Conservation (phyloP, 2,113 vertebrate species). For the Neofelis nebulosa region DNA sequence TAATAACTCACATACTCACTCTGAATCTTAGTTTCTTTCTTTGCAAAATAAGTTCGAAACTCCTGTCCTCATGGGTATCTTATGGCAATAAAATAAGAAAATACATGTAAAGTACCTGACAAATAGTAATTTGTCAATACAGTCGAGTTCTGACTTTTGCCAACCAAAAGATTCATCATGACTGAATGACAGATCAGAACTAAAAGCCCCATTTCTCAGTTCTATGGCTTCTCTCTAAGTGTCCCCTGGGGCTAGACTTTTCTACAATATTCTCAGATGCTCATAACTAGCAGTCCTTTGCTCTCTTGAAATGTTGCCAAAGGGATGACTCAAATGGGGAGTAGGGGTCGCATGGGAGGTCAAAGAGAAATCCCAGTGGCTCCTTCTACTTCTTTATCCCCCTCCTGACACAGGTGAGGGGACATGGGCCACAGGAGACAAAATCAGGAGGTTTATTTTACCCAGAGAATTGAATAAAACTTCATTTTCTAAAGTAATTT, state of each 20-base stretch:
- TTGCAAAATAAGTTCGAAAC: not conserved
- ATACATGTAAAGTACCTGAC: not conserved
- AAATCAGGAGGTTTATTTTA: not conserved
- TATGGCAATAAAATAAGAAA: not conserved
- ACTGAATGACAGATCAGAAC: not conserved
- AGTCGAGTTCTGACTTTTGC: not conserved
- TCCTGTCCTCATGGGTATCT: not conserved
- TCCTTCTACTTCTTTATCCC: not conserved
- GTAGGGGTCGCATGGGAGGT: accelerated
- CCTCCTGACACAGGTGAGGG: not conserved
- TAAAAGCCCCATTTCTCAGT: not conserved
- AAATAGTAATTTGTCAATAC: not conserved
- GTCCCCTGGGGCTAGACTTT: not conserved
- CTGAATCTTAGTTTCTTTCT: not conserved
- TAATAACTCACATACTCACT: not conserved
- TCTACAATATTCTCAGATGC: not conserved
- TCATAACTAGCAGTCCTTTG: not conserved
- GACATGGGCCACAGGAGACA: not conserved
- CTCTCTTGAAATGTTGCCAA: not conserved
- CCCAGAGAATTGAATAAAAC: not conserved
- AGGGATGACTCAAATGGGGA: not conserved
- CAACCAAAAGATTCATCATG: not conserved
- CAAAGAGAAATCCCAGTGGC: not conserved
- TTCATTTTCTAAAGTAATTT: not conserved
- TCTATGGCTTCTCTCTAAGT: not conserved